Conservation (phyloP, 1,140 invertebrate species). For the Saccostrea cuccullata region DNA sequence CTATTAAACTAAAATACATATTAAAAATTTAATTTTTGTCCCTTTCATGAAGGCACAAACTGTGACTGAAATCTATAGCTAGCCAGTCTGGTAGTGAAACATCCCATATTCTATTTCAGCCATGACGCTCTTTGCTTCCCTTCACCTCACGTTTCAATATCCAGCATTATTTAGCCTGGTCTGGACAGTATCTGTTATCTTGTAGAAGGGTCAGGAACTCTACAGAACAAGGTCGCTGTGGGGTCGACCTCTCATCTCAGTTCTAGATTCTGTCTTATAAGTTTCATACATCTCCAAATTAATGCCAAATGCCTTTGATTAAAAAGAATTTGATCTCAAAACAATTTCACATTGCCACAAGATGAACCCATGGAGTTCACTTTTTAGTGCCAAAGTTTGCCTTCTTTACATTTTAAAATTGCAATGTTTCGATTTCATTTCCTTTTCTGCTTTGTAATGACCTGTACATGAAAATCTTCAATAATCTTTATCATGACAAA, state of each 20-base stretch:
- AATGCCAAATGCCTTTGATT: neutral
- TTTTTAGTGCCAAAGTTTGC: neutral
- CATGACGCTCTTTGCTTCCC: too few relatives aligned
- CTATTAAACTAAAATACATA: too few relatives aligned
- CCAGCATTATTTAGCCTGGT: neutral
- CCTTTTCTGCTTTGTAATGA: neutral
- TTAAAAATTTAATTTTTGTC: neutral
- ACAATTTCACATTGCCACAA: neutral
- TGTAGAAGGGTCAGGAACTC: neutral
- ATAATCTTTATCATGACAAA: neutral
- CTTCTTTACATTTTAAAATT: neutral
- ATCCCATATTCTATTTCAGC: too few relatives aligned
- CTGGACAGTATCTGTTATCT: slow-evolving; percentile 26
- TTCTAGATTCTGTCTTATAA: neutral
- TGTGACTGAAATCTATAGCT: too few relatives aligned
- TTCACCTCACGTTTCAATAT: neutral
- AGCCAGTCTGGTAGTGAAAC: too few relatives aligned
- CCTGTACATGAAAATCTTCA: neutral
- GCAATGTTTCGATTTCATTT: too few relatives aligned
- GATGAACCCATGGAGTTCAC: neutral
- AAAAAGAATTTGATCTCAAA: slow-evolving; percentile 7
- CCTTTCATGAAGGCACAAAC: too few relatives aligned
- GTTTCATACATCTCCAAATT: neutral
- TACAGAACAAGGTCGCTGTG: neutral
- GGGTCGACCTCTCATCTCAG: slow-evolving; percentile 1